These are phyloP conservation scores for Leuctra nigra DNA, from an alignment of 2,888 invertebrate genomes.

Conservation along the genomic window DNA sequence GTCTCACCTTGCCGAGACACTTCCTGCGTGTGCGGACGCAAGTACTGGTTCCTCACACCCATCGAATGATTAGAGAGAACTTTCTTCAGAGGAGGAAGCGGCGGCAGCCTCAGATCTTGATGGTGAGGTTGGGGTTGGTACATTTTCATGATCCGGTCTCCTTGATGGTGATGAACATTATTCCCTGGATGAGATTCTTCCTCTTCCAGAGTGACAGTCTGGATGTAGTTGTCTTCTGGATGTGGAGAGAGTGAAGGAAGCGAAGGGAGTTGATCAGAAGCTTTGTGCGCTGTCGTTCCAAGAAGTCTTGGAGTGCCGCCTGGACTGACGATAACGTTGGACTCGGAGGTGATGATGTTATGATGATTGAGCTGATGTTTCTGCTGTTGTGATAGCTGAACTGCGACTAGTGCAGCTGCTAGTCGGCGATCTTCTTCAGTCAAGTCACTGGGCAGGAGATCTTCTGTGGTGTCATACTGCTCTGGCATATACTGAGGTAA, in stretches of 20 bases:
- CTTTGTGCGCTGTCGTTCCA: slow-evolving; percentile 14
- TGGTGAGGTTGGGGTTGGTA: slow-evolving; percentile 23
- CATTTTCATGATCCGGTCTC: slow-evolving; percentile 26
- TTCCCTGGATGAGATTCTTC: too few species aligned
- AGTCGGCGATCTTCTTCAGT: slow-evolving; percentile 54
- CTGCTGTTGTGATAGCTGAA: slow-evolving; percentile 53
- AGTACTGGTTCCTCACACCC: slow-evolving; percentile 20
- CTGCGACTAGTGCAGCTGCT: slow-evolving; percentile 55
- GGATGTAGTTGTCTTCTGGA: slow-evolving; percentile 33
- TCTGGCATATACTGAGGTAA: slow-evolving; percentile 26
- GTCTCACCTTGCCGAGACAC: slow-evolving; percentile 11
- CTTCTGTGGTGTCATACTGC: slow-evolving; percentile 30
- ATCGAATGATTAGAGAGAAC: slow-evolving; percentile 29
- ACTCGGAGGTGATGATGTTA: slow-evolving; percentile 21
- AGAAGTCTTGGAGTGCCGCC: slow-evolving; percentile 16
- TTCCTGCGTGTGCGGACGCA: slow-evolving; percentile 21
- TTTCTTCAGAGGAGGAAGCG: slow-evolving; percentile 34
- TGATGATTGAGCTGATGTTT: slow-evolving; percentile 43
- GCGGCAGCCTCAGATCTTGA: slow-evolving; percentile 30
- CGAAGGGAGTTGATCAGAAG: slow-evolving; percentile 24
- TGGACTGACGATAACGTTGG: slow-evolving; percentile 28
- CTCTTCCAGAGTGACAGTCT: slow-evolving; percentile 33
- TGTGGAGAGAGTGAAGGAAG: slow-evolving; percentile 28
- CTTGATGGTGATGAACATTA: slow-evolving; percentile 20
- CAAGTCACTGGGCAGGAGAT: slow-evolving; percentile 38